Conservation (phyloP, 2,888 invertebrate genomes). For the Emmelina monodactyla region DNA sequence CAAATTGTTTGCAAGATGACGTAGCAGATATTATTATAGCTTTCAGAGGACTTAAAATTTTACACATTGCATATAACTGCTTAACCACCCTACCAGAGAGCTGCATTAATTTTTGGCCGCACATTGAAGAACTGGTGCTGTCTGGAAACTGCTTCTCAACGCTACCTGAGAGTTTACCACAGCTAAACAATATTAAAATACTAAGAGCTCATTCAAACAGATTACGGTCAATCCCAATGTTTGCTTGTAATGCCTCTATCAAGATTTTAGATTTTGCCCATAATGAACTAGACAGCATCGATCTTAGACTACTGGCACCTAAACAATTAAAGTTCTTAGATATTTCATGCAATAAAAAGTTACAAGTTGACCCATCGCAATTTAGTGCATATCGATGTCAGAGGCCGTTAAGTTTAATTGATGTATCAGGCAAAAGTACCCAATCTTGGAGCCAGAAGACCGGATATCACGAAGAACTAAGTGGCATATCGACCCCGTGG, state of each 20-base stretch:
- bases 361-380: slow-evolving; percentile 85
- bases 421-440: slow-evolving; percentile 83
- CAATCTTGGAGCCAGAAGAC: slow-evolving; percentile 65
- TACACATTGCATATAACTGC: slow-evolving; percentile 83
- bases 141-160: slow-evolving; percentile 82
- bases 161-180: slow-evolving; percentile 78
- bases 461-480: slow-evolving; percentile 63
- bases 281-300: slow-evolving; percentile 82
- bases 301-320: slow-evolving; percentile 78
- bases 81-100: slow-evolving; percentile 76
- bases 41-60: slow-evolving; percentile 70
- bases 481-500: slow-evolving; percentile 73
- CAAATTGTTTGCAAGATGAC: slow-evolving; percentile 78
- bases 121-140: slow-evolving; percentile 81
- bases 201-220: slow-evolving; percentile 85
- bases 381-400: slow-evolving; percentile 81
- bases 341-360: slow-evolving; percentile 81
- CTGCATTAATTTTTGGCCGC: slow-evolving; percentile 77
- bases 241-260: slow-evolving; percentile 76
- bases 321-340: slow-evolving; percentile 85
- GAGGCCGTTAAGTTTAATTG: slow-evolving; percentile 81
- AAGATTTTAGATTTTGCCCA: slow-evolving; percentile 86
- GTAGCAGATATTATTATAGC: slow-evolving; percentile 71
- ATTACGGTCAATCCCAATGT: slow-evolving; percentile 75
- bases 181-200: slow-evolving; percentile 74